Percentiles rank a stretch among this genome's conserved stretches.
Conservation (phyloP, 2,113 vertebrate species). For the Zeus faber region DNA sequence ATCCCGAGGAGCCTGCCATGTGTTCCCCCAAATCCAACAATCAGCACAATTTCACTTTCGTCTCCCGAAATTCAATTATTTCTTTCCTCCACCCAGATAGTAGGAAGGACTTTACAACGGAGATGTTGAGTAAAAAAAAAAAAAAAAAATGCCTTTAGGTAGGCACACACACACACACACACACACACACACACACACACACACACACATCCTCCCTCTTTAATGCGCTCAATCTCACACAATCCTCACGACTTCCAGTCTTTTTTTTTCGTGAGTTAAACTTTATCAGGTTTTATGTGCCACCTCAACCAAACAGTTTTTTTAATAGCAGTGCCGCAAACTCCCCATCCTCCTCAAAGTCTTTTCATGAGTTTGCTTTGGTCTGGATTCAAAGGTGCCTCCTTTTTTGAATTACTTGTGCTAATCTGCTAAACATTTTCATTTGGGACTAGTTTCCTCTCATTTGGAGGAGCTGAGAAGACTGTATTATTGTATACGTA, state of each 20-base stretch:
- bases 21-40: neutral
- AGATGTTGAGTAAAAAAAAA: too few relatives aligned
- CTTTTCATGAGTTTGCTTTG: constrained; percentile 1
- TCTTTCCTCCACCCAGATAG: neutral
- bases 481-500: too few relatives aligned
- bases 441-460: constrained; percentile 16
- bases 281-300: neutral
- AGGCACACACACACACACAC: neutral
- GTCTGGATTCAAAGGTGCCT: neutral
- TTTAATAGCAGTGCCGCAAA: too few relatives aligned
- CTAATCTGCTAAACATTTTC: constrained; percentile 22
- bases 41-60: neutral
- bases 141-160: neutral
- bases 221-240: too few relatives aligned
- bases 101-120: neutral
- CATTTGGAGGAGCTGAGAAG: too few relatives aligned
- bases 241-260: too few relatives aligned
- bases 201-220: neutral
- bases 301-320: too few relatives aligned
- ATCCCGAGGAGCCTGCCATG: neutral
- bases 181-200: constrained; percentile 9
- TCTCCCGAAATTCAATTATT: neutral
- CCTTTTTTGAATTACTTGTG: constrained; percentile 22
- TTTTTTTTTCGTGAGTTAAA: neutral
- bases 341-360: constrained; percentile 3